phyloP scores from a whole-genome alignment of 2,797 vertebrate genomes.

The Urophycis tenuis region DNA sequence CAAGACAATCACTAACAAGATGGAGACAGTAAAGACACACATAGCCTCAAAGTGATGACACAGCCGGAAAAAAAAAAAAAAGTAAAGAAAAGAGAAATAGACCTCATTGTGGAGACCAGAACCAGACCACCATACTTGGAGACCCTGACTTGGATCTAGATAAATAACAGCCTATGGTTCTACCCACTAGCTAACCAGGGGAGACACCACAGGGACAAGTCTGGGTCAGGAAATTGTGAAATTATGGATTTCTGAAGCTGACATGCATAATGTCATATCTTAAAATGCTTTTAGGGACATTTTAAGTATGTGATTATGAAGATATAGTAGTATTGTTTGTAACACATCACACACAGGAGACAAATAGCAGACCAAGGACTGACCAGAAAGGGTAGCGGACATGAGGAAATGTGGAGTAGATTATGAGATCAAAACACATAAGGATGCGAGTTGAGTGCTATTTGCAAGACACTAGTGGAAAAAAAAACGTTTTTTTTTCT shows the following conservation, averaged over 20 bases:
- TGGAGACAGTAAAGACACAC: too few species aligned
- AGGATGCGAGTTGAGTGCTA: neutral
- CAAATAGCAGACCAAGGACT: neutral
- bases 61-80: neutral
- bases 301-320: neutral
- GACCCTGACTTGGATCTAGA: conserved; percentile 11
- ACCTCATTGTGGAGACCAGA: conserved; percentile 10
- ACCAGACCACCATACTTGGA: conserved; percentile 46
- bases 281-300: neutral
- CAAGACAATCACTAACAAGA: too few species aligned
- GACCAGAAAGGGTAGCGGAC: neutral
- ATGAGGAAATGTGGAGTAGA: neutral
- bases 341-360: neutral
- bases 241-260: neutral
- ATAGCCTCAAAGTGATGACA: neutral
- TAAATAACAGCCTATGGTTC: conserved; percentile 32
- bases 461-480: neutral
- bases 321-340: neutral
- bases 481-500: neutral
- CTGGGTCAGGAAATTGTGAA: conserved; percentile 28
- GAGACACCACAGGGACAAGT: conserved; percentile 28
- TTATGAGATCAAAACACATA: neutral
- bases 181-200: conserved; percentile 21
- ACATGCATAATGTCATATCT: neutral
- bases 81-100: neutral